A percentile compares a stretch with the other conserved stretches of the same genome.
These are phyloP conservation scores for Geotrupes spiniger DNA, from an alignment of 2,888 invertebrate species.

Conservation along the genomic window DNA sequence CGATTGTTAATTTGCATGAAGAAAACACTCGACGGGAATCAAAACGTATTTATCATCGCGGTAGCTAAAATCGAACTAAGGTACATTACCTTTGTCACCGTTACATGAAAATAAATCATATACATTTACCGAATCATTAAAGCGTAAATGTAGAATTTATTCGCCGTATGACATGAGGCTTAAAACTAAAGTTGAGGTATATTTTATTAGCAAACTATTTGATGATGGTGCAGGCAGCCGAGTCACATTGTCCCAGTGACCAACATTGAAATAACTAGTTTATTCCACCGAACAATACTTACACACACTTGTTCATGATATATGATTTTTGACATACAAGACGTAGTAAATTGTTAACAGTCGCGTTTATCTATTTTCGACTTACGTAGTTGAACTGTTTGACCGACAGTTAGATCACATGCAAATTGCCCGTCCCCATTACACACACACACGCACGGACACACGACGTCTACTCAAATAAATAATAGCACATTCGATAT, in stretches of 20 bases:
- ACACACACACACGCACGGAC: no score
- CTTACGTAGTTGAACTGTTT: no score
- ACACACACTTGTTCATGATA: background rate
- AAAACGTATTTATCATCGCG: slow-evolving; percentile 1
- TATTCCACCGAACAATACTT: slow-evolving; percentile 12
- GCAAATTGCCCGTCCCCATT: no score
- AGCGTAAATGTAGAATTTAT: slow-evolving; percentile 39
- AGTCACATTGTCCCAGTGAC: slow-evolving; percentile 35
- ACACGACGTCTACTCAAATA: no score
- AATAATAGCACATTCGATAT: no score
- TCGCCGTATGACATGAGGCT: slow-evolving; percentile 18
- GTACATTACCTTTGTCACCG: slow-evolving; percentile 27
- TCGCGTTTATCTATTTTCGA: no score
- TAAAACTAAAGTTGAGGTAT: slow-evolving; percentile 19
- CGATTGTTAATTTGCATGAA: slow-evolving; percentile 10
- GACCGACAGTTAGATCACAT: no score
- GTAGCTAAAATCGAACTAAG: slow-evolving; percentile 16
- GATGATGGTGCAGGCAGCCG: slow-evolving; percentile 25
- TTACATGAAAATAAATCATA: slow-evolving; percentile 46
- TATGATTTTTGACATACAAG: no score
- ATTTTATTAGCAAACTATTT: slow-evolving; percentile 22
- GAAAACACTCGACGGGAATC: background rate
- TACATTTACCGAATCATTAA: slow-evolving; percentile 46
- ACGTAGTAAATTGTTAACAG: no score
- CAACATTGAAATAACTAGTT: slow-evolving; percentile 34